A percentile compares a stretch with the other conserved stretches of the same genome.
Evolutionary conservation across 2,797 vertebrate genomes (phyloP).

Genomic region (Dipus sagitta): DNA sequence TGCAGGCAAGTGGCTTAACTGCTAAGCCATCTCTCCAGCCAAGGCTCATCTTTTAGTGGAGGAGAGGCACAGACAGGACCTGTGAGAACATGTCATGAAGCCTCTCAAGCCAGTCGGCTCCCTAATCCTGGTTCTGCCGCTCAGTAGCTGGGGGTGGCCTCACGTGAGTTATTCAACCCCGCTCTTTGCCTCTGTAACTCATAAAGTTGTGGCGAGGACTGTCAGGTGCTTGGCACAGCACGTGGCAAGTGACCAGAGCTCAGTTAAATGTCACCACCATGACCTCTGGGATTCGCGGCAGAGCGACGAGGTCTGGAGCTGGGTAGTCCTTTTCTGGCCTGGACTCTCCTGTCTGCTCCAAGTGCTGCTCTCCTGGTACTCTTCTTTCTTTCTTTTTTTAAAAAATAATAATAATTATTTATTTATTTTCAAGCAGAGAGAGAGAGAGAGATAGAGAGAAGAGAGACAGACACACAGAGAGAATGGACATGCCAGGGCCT

Average conservation of each 20-base stretch:
- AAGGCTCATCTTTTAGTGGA: not conserved
- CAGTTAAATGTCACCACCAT: accelerated
- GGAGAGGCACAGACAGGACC: not conserved
- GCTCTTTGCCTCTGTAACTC: not conserved
- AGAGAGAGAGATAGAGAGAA: no score
- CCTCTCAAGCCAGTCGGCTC: not conserved
- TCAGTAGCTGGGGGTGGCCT: not conserved
- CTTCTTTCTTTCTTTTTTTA: no score
- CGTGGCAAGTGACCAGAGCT: not conserved
- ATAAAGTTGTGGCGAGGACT: not conserved
- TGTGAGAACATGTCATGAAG: not conserved
- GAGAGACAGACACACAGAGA: no score
- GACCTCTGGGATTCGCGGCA: accelerated
- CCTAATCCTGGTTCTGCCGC: not conserved
- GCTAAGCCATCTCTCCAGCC: no score
- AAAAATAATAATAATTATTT: no score
- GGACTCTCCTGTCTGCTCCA: not conserved
- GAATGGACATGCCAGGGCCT: no score
- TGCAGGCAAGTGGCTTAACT: no score
- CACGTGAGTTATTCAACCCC: not conserved
- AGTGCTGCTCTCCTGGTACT: no score
- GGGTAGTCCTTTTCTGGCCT: not conserved
- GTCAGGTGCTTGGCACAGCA: accelerated
- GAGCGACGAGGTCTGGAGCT: not conserved
- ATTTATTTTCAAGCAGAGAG: no score